Conservation (phyloP, 2,797 vertebrate species). For the Moxostoma hubbsi region DNA sequence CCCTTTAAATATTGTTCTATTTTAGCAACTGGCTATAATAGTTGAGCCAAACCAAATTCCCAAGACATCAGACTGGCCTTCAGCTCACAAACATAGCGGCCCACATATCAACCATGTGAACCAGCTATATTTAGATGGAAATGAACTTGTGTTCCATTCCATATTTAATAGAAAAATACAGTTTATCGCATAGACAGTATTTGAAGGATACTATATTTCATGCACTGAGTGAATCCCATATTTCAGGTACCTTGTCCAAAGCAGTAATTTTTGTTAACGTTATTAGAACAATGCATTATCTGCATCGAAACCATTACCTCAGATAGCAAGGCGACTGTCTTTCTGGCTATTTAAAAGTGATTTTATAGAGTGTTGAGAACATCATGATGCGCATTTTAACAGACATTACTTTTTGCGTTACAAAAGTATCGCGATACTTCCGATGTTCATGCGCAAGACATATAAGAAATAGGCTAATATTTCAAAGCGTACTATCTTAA, state of each 20-base stretch:
- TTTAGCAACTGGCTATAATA: slow-evolving; percentile 31
- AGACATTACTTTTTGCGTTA: background rate
- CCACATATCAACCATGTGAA: background rate
- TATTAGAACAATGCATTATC: no score
- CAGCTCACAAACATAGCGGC: slow-evolving; percentile 19
- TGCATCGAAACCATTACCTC: no score
- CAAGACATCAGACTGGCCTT: slow-evolving; percentile 14
- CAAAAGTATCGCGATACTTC: slow-evolving; percentile 2
- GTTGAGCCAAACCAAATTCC: slow-evolving; percentile 13
- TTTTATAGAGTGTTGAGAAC: no score
- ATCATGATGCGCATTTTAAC: background rate
- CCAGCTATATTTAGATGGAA: slow-evolving; percentile 12
- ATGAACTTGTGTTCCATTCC: background rate
- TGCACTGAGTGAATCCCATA: no score
- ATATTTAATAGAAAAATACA: no score
- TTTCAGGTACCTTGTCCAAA: no score
- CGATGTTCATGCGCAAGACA: background rate
- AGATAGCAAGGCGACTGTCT: no score
- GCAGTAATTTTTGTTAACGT: no score
- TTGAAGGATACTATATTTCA: no score
- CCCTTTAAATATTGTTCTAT: slow-evolving; percentile 1
- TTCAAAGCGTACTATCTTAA: background rate
- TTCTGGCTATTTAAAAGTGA: no score
- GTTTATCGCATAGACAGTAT: background rate
- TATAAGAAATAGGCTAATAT: background rate